Percentiles rank a stretch among this genome's conserved stretches.
Conservation (phyloP, 2,888 invertebrate genomes). For the Drosophila flavopinicola region DNA sequence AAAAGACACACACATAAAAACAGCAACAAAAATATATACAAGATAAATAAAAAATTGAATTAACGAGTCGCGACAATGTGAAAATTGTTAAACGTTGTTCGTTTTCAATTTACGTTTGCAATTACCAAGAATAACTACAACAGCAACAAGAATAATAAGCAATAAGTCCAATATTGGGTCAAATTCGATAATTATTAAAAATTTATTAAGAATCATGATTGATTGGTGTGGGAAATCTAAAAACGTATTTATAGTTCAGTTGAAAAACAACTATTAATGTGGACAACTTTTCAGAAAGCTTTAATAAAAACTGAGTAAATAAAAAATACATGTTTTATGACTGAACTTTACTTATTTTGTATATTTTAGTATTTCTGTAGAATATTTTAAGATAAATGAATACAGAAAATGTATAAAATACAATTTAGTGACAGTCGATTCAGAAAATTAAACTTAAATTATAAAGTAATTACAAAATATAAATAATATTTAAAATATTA, state of each 20-base stretch:
- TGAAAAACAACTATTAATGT: not conserved
- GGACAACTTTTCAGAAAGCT: not conserved
- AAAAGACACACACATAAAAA: conserved; percentile 14
- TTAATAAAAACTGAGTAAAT: not conserved
- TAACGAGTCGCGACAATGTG: conserved; percentile 71
- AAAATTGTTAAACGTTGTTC: conserved; percentile 55
- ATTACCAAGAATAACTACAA: conserved; percentile 35
- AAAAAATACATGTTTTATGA: not conserved
- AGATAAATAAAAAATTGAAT: conserved; percentile 57
- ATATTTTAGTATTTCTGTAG: too few species aligned
- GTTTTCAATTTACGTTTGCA: conserved; percentile 43
- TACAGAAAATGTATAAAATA: not conserved
- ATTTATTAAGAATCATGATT: conserved; percentile 5
- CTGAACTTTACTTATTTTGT: too few species aligned
- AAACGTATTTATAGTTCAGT: not conserved
- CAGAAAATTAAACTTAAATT: too few species aligned
- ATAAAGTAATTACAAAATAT: too few species aligned
- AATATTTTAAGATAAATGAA: not conserved
- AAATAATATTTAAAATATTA: not conserved
- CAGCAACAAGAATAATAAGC: conserved; percentile 25
- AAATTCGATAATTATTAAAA: conserved; percentile 14
- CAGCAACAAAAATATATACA: conserved; percentile 5
- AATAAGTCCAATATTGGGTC: conserved; percentile 32
- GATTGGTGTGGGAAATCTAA: conserved; percentile 43
- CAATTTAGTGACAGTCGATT: too few species aligned